Percentiles rank a stretch among this genome's conserved stretches.
Evolutionary conservation across 2,888 invertebrate species (phyloP).

Genomic region (Diarsia brunnea): DNA sequence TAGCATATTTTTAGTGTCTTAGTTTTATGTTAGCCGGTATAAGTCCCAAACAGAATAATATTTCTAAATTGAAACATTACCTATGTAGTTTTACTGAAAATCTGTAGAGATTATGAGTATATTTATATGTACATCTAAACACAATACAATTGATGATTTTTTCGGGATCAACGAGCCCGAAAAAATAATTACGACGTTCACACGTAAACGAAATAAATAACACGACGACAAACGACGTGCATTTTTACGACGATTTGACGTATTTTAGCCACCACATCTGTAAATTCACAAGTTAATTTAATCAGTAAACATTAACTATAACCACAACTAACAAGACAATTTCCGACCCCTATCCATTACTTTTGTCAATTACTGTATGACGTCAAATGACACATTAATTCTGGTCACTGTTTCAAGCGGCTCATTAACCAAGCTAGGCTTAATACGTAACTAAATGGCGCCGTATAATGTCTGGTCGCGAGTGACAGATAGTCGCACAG

Average conservation of each 20-base stretch:
- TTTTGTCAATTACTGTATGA: not conserved
- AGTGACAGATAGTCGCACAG: slow-evolving; percentile 41
- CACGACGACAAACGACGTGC: no score
- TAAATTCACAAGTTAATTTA: not conserved
- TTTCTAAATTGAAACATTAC: not conserved
- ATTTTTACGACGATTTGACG: not conserved
- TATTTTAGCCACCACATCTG: not conserved
- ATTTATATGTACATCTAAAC: not conserved
- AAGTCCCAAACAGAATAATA: not conserved
- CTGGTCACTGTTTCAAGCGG: not conserved
- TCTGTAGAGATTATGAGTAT: not conserved
- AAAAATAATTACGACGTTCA: no score
- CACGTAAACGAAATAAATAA: no score
- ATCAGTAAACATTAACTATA: not conserved
- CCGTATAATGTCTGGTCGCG: slow-evolving; percentile 25
- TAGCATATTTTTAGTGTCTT: not conserved
- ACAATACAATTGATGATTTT: not conserved
- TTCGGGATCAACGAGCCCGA: not conserved
- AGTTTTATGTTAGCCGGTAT: not conserved
- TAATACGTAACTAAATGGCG: slow-evolving; percentile 40
- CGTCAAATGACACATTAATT: slow-evolving; percentile 4
- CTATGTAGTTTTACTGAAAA: not conserved
- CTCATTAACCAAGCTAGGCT: slow-evolving; percentile 26
- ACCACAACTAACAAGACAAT: not conserved
- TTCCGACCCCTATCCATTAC: no score